phyloP scores from a whole-genome alignment of 2,888 invertebrate genomes.

The Cryptocheilus praepositus region DNA sequence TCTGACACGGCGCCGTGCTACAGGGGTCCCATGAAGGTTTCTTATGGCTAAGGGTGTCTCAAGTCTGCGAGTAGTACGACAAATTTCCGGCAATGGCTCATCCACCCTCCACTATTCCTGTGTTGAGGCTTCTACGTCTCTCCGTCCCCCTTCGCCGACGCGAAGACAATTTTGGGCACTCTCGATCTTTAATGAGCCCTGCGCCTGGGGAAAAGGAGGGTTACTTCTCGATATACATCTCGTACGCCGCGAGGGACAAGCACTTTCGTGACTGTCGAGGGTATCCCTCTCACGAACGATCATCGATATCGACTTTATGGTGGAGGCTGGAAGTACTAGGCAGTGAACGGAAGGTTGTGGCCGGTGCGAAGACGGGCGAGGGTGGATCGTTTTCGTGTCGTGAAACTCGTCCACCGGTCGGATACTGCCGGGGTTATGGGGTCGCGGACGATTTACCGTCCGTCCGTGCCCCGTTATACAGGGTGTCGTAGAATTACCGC shows the following conservation, averaged over 20 bases:
- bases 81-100: no score
- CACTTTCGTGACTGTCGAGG: slow-evolving; percentile 4
- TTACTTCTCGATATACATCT: slow-evolving; percentile 8
- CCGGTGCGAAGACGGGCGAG: neutral
- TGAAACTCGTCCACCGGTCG: slow-evolving; percentile 9
- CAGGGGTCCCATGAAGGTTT: no score
- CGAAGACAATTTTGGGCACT: slow-evolving; percentile 9
- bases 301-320: slow-evolving; percentile 26
- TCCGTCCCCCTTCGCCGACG: slow-evolving; percentile 5
- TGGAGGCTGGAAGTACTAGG: slow-evolving; percentile 1
- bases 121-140: no score
- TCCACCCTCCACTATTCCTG: no score
- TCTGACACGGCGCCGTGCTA: no score
- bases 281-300: slow-evolving; percentile 16
- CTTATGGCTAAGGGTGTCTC: no score
- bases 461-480: slow-evolving; percentile 20
- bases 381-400: slow-evolving; percentile 28
- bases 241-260: slow-evolving; percentile 8
- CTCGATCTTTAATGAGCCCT: slow-evolving; percentile 17
- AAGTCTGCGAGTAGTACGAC: no score
- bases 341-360: neutral
- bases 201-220: neutral
- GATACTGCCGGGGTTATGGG: slow-evolving; percentile 13
- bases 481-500: slow-evolving; percentile 28
- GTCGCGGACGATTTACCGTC: slow-evolving; percentile 30